Evolutionary conservation across 2,888 invertebrate genomes (phyloP), one percentile per base, ranked within the genome.

Genomic region (Abscondita cerata): DNA sequence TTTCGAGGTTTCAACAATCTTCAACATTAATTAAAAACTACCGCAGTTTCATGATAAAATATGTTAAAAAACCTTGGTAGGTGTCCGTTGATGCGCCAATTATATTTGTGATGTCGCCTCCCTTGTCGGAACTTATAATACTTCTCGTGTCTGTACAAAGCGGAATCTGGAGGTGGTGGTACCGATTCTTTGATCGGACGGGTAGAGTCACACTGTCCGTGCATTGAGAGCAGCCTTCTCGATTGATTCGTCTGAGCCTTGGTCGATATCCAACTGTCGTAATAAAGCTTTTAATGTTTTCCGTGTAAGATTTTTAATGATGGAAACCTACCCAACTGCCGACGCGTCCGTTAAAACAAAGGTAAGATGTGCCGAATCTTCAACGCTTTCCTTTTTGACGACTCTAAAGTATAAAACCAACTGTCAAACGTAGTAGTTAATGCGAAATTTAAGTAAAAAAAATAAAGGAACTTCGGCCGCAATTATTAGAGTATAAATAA

Each of bases 361-460:
- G 98, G n/a, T n/a, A 75, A 98, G 84, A 83, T 93, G 92, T 72
- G 96, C 94, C 78, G 92, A 90, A 82, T 98, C 98, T 78, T 98
- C 98, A 68, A 95, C 90, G 71, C 98, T 97, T 84, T 98, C 98
- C 83, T 98, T 98, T 83, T 98, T 98, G 64, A 98, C 98, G 72
- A 98, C 96, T 72, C 98, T 92, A 80, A 50, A 83, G 40, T 20
- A 50, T 40, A 60, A 54, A 55, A 48, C 31, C 59, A 60, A 60
- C 60, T 60, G 60, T 60, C 60, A 61, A 58, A 54, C 33, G 51
- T 53, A 50, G 54, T 63, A 58, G 52, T 58, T 61, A 51, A 57
- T 33, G 12, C 34, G 4, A 13, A 25, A 6, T 12, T 13, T n/a
- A 20, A 11, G 20, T 18, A 3, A 9, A 25, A 25, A 25, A 25